A percentile compares a stretch with the other conserved stretches of the same genome.
phyloP scores from a whole-genome alignment of 2,113 vertebrate species.

The Ploceus nigricollis region DNA sequence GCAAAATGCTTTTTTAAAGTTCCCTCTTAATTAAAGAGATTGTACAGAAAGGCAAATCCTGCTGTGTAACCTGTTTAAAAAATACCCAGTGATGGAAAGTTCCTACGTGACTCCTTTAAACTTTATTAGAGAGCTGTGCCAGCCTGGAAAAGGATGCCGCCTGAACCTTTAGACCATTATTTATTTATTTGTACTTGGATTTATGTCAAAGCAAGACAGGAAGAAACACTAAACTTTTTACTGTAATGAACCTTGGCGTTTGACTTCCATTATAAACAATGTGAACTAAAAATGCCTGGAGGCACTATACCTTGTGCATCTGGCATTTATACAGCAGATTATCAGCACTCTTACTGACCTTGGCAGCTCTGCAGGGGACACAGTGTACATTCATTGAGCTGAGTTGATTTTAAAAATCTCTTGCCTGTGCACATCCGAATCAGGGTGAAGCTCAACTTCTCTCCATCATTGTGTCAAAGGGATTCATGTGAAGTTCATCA shows the following conservation, averaged over 20 bases:
- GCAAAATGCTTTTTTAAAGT: neutral
- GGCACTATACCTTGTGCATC: constrained; percentile 43
- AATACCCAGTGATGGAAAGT: neutral
- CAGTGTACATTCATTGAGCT: constrained; percentile 55
- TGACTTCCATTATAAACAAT: constrained; percentile 58
- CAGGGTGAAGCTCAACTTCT: constrained; percentile 23
- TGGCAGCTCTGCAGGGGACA: constrained; percentile 57
- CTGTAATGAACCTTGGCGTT: constrained; percentile 58
- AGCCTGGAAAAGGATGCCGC: neutral
- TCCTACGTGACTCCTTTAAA: neutral
- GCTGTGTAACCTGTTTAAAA: neutral
- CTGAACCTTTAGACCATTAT: neutral
- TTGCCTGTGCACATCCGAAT: constrained; percentile 28
- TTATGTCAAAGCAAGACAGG: constrained; percentile 19
- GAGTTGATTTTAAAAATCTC: constrained; percentile 52
- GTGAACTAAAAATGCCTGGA: constrained; percentile 40
- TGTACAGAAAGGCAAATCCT: neutral
- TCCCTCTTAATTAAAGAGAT: neutral
- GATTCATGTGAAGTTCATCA: constrained; percentile 28
- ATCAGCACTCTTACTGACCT: constrained; percentile 65
- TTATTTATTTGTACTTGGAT: constrained; percentile 32
- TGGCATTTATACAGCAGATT: constrained; percentile 56
- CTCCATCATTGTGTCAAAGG: constrained; percentile 31
- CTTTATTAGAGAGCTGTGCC: neutral
- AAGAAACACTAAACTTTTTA: constrained; percentile 49